Base-by-base conservation (phyloP, 1,140 invertebrate species). In the Tribolium castaneum region DNA sequence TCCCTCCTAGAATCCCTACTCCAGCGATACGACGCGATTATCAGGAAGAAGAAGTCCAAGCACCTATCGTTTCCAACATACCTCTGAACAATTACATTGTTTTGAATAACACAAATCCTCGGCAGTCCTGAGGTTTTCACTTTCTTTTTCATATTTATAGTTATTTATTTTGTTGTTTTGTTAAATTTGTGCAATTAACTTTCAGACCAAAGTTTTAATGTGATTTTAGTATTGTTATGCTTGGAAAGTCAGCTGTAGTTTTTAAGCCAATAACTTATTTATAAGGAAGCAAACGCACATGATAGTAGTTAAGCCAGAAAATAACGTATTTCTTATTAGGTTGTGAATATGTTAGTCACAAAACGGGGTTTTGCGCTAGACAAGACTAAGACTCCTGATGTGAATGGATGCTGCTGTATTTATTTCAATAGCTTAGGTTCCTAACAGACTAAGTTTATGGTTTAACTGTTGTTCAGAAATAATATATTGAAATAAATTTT, bases 181-280 rank as follows among this genome's bases (percentile, higher is more conserved):
- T 70, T 75, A 25, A 59, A 59, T 59, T 76, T 77, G 75, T 79
- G 78, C 78, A 77, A 79, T 79, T 81, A 62, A n/a, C 13, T 70
- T 78, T 82, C 54, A 82, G 74, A 82, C 81, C 81, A 82, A 82
- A 82, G 81, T 82, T 82, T 49, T 77, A 77, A 80, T 82, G 81
- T 82, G 81, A 82, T 82, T 80, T 80, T 77, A 77, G 75, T 77
- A 70, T 35, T 54, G 51, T 70, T 76, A 77, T 77, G 75, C 75
- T 77, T 77, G 35, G 30, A 13, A 74, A 70, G 45, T 50, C 45
- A 76, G 49, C 56, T 6, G 52, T 77, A 77, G 49, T 9, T 71
- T 70, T 77, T 70, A 70, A 77, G 51, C 71, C 50, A 54, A 30
- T 50, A 50, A 51, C 9, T 54, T 66, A 75, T 54, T 75, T 39